Conservation (phyloP, 2,113 vertebrate genomes). For the Crotalus viridis region DNA sequence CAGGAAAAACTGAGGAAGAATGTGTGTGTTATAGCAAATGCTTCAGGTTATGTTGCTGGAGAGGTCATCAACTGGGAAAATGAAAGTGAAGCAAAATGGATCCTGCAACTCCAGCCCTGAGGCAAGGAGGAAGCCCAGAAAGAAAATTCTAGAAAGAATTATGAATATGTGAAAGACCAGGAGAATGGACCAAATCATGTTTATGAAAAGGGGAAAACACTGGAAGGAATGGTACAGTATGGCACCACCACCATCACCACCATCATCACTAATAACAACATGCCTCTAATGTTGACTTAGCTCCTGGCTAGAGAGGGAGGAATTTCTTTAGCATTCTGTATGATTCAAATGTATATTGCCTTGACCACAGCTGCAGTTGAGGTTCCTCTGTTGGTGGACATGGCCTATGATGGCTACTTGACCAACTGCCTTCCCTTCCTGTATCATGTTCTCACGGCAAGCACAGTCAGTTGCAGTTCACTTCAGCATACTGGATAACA, state of each 20-base stretch:
- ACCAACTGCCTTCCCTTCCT: constrained; percentile 47
- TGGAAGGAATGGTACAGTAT: constrained; percentile 1
- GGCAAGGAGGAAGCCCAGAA: too few relatives aligned
- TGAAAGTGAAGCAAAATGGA: too few relatives aligned
- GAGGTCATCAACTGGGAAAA: too few relatives aligned
- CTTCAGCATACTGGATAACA: neutral
- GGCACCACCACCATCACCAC: constrained; percentile 17
- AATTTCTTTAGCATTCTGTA: constrained; percentile 43
- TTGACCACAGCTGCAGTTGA: constrained; percentile 19
- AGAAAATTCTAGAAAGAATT: too few relatives aligned
- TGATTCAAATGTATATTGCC: constrained; percentile 39
- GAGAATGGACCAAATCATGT: too few relatives aligned
- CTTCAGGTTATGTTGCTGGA: too few relatives aligned
- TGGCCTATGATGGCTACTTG: neutral
- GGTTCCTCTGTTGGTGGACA: too few relatives aligned
- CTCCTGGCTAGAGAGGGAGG: constrained; percentile 10
- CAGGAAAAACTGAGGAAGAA: too few relatives aligned
- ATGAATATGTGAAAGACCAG: too few relatives aligned
- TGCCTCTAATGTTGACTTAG: constrained; percentile 49
- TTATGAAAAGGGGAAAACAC: too few relatives aligned
- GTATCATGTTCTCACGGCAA: constrained; percentile 39
- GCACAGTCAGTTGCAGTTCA: constrained; percentile 1
- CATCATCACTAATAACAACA: neutral
- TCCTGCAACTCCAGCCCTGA: too few relatives aligned
- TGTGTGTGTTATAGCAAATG: too few relatives aligned